Evolutionary conservation across 1,140 invertebrate genomes (phyloP).

Genomic region (Neotoxoptera formosana): DNA sequence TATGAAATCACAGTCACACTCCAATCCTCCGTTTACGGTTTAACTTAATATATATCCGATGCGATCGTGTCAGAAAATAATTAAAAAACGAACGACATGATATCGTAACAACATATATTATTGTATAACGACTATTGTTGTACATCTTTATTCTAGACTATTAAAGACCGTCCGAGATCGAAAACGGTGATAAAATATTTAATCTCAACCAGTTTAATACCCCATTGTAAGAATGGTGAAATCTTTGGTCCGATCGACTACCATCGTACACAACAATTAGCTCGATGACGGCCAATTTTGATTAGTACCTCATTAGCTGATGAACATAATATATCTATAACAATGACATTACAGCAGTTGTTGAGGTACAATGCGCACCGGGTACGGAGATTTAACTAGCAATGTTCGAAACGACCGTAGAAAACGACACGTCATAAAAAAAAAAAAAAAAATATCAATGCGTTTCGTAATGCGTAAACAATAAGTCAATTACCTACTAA

Average conservation of each 20-base stretch:
- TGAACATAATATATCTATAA: neutral
- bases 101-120: neutral
- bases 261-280: neutral
- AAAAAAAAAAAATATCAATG: neutral
- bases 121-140: neutral
- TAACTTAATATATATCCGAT: neutral
- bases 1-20: neutral
- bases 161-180: conserved; percentile 9
- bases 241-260: neutral
- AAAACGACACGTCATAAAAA: neutral
- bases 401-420: neutral
- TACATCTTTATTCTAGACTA: neutral
- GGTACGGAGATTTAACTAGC: neutral
- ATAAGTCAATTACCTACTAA: conserved; percentile 18
- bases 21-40: neutral
- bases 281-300: neutral
- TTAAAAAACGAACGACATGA: neutral
- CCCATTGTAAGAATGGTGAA: neutral
- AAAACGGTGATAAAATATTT: neutral
- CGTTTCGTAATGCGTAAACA: neutral
- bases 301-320: neutral
- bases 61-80: neutral
- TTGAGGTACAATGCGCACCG: neutral
- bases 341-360: neutral
- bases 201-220: conserved; percentile 1